A percentile compares a stretch with the other conserved stretches of the same genome.
Conservation (phyloP, 1,140 invertebrate genomes). For the Drosophila lacertosa region DNA sequence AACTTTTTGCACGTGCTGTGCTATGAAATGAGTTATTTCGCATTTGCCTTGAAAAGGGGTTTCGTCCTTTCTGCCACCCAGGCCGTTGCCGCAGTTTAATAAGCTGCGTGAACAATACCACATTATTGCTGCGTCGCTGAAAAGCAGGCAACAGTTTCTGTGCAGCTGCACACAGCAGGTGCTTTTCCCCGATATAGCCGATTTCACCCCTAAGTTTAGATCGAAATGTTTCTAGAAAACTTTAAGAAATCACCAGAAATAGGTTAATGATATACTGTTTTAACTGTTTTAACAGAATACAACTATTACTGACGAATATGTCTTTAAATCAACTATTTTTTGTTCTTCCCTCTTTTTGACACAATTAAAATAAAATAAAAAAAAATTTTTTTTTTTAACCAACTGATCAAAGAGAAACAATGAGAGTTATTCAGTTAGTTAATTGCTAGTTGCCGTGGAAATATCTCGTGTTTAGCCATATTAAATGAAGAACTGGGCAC, state of each 20-base stretch:
- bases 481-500: too few species aligned
- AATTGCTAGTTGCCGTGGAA: too few species aligned
- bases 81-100: slow-evolving; percentile 19
- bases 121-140: slow-evolving; percentile 14
- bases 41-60: slow-evolving; percentile 37
- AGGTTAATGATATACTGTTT: neutral
- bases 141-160: slow-evolving; percentile 57
- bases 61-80: slow-evolving; percentile 9
- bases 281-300: too few species aligned
- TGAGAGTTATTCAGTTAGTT: too few species aligned
- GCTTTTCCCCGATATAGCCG: neutral
- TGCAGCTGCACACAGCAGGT: slow-evolving; percentile 43
- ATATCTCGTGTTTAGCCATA: too few species aligned
- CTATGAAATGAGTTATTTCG: slow-evolving; percentile 65
- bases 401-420: too few species aligned
- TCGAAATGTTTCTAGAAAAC: neutral
- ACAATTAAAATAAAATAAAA: too few species aligned
- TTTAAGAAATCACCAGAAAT: neutral
- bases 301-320: too few species aligned
- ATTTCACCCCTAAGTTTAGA: slow-evolving; percentile 8
- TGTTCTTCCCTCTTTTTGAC: too few species aligned
- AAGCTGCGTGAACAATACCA: slow-evolving; percentile 13
- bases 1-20: slow-evolving; percentile 71
- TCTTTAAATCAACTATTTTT: too few species aligned
- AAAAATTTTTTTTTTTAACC: too few species aligned